phyloP scores from a whole-genome alignment of 64 coral and sea anemone genomes.

The Trachythela sp. region DNA sequence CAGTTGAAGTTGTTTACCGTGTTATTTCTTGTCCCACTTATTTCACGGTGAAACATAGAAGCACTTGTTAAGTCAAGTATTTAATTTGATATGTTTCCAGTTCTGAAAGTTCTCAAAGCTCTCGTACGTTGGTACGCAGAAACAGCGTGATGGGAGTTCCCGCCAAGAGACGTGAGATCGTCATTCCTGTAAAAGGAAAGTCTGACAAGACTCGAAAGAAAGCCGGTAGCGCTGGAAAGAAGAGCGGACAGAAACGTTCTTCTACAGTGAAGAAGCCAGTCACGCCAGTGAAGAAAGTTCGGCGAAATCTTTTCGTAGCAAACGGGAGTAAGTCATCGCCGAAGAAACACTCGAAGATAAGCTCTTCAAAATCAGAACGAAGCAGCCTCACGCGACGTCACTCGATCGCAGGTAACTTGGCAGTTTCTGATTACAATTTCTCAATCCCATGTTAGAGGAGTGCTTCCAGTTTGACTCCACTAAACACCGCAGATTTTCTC shows the following conservation, averaged over 20 bases:
- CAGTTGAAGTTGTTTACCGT: too few species aligned
- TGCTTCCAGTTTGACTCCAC: too few species aligned
- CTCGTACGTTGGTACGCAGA: slow-evolving; percentile 56
- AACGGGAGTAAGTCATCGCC: background rate
- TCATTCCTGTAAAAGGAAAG: slow-evolving; percentile 66
- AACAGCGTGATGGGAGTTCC: slow-evolving; percentile 57
- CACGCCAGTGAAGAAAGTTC: slow-evolving; percentile 77
- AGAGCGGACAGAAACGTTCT: background rate
- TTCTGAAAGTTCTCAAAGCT: slow-evolving; percentile 40
- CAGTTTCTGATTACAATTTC: background rate
- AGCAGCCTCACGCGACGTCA: background rate
- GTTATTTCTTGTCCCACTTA: too few species aligned
- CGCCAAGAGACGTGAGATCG: slow-evolving; percentile 74
- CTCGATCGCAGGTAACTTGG: background rate
- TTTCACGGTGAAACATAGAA: too few species aligned
- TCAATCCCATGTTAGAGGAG: too few species aligned
- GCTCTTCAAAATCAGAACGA: background rate
- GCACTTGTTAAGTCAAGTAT: too few species aligned
- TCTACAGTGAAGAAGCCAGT: slow-evolving; percentile 24
- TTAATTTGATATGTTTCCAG: background rate
- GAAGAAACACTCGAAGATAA: background rate
- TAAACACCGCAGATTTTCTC: too few species aligned
- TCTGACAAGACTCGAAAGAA: slow-evolving; percentile 42
- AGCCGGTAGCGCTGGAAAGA: slow-evolving; percentile 22
- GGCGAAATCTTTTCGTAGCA: slow-evolving; percentile 62